Evolutionary conservation across 2,113 vertebrate genomes (phyloP).

Genomic region (Phalacrocorax carbo): DNA sequence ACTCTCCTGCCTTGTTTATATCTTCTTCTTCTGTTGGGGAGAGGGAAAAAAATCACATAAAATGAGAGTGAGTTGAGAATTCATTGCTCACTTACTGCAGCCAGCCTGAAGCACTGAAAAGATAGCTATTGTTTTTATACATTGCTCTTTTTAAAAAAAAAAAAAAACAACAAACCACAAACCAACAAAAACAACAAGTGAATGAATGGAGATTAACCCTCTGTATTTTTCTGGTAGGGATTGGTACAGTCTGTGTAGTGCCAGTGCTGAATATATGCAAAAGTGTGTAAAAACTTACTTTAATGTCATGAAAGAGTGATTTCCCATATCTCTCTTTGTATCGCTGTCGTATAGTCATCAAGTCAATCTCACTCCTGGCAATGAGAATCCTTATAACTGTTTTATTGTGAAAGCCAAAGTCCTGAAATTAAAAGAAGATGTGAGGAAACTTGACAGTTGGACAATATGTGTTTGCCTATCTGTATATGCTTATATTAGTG

Average conservation of each 20-base stretch:
- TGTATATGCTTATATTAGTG: not conserved
- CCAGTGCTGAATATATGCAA: not conserved
- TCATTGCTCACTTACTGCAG: not conserved
- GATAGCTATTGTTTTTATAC: not conserved
- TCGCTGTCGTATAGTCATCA: conserved; percentile 73
- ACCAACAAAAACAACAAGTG: not conserved
- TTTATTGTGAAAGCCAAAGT: conserved; percentile 82
- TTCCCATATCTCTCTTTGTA: conserved; percentile 81
- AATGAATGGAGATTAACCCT: not conserved
- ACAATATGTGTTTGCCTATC: not conserved
- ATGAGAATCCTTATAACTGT: conserved; percentile 79
- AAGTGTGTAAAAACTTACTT: conserved; percentile 63
- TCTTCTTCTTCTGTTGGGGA: not conserved
- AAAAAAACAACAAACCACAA: no score
- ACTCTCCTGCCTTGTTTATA: not conserved
- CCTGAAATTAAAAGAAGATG: conserved; percentile 53
- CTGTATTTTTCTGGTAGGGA: not conserved
- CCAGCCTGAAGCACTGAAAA: not conserved
- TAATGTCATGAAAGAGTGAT: conserved; percentile 80
- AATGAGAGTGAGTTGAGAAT: not conserved
- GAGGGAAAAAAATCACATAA: not conserved
- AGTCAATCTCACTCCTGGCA: conserved; percentile 81
- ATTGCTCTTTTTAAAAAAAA: not conserved
- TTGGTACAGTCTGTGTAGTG: not conserved
- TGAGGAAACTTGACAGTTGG: not conserved